These are phyloP conservation scores for Laterallus jamaicensis DNA, from an alignment of 2,113 vertebrate species.

Conservation along the genomic window DNA sequence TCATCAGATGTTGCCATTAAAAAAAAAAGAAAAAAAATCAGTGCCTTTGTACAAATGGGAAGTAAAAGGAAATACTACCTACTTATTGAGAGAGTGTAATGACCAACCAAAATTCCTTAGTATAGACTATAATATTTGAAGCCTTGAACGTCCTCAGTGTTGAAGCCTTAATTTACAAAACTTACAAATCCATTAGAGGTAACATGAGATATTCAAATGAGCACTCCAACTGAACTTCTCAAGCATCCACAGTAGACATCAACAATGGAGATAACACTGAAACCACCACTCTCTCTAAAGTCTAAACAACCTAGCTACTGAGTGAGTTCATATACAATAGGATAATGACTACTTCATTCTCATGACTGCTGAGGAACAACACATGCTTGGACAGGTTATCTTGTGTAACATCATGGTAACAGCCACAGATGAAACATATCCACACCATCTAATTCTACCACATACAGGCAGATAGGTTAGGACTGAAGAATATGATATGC, in stretches of 20 bases:
- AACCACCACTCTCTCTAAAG: background rate
- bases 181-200: background rate
- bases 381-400: too few species aligned
- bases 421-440: background rate
- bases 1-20: background rate
- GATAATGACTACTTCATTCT: background rate
- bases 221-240: background rate
- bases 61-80: background rate
- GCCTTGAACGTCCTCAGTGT: background rate
- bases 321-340: background rate
- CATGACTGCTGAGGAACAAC: background rate
- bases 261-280: background rate
- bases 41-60: background rate
- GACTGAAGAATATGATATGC: background rate
- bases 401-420: background rate
- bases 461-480: background rate
- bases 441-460: background rate
- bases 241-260: background rate
- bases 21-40: background rate
- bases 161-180: background rate
- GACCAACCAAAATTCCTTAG: background rate
- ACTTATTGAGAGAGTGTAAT: background rate
- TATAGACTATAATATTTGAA: background rate
- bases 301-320: background rate
- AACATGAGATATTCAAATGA: background rate